Percentiles rank a stretch among this genome's conserved stretches.
Conservation (phyloP, 2,797 vertebrate species). For the Martes flavigula region DNA sequence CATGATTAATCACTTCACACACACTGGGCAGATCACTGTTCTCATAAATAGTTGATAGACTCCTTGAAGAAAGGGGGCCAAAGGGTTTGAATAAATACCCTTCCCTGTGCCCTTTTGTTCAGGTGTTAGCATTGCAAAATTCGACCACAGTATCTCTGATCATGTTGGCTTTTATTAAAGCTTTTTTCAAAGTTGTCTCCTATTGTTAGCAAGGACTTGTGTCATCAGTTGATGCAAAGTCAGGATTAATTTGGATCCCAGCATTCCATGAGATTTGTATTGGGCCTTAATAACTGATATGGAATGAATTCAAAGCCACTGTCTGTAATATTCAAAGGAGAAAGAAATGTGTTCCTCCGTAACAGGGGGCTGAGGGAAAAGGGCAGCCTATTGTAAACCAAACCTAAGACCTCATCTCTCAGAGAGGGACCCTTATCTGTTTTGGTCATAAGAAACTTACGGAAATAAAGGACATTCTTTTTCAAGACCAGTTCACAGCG, state of each 20-base stretch:
- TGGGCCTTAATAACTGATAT: not conserved
- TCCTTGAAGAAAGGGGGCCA: not conserved
- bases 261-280: not conserved
- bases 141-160: not conserved
- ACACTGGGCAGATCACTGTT: not conserved
- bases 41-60: not conserved
- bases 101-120: not conserved
- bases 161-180: not conserved
- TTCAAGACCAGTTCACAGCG: not conserved
- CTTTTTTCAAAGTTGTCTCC: not conserved
- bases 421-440: not conserved
- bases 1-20: constrained; percentile 13
- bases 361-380: not conserved
- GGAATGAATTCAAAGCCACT: not conserved
- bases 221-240: not conserved
- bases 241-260: not conserved
- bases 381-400: not conserved
- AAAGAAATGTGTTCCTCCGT: not conserved
- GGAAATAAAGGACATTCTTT: not conserved
- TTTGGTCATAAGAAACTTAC: not conserved
- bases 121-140: not conserved
- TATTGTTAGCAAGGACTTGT: not conserved
- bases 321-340: not conserved
- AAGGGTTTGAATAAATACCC: not conserved
- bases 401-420: not conserved